These are phyloP conservation scores for Porites australiensis DNA, from an alignment of 64 coral and sea anemone genomes.

Conservation along the genomic window DNA sequence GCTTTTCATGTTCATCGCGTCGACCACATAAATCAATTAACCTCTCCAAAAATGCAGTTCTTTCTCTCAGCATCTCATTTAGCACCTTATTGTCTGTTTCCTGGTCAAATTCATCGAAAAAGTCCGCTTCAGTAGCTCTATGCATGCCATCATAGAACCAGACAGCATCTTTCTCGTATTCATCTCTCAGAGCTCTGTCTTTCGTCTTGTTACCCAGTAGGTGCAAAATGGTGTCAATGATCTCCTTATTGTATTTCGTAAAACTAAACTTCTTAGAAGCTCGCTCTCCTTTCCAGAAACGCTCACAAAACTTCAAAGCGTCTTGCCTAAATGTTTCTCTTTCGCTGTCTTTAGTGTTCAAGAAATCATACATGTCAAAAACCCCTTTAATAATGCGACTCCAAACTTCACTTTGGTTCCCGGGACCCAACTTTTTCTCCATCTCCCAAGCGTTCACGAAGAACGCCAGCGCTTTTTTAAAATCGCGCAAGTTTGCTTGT, in stretches of 20 bases:
- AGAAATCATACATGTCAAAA: background rate
- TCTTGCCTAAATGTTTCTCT: background rate
- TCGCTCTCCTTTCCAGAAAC: slow-evolving; percentile 3
- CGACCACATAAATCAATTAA: background rate
- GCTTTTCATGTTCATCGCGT: background rate
- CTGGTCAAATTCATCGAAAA: background rate
- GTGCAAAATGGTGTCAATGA: background rate
- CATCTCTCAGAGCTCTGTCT: background rate
- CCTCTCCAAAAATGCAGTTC: background rate
- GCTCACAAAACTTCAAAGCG: background rate
- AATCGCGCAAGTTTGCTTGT: background rate
- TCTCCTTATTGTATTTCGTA: background rate
- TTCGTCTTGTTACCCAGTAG: background rate
- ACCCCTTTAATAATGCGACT: background rate
- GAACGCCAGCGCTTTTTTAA: slow-evolving; percentile 31
- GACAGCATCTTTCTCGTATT: background rate
- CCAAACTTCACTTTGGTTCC: slow-evolving; percentile 21
- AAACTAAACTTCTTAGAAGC: background rate
- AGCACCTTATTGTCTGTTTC: background rate
- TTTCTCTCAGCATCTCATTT: background rate
- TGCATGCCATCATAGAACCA: background rate
- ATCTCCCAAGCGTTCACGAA: slow-evolving; percentile 57
- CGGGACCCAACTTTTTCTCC: slow-evolving; percentile 16
- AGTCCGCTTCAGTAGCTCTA: background rate
- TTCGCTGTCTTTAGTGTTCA: background rate